Evolutionary conservation across 2,113 vertebrate species (phyloP).

Genomic region (Cnemophilus loriae): DNA sequence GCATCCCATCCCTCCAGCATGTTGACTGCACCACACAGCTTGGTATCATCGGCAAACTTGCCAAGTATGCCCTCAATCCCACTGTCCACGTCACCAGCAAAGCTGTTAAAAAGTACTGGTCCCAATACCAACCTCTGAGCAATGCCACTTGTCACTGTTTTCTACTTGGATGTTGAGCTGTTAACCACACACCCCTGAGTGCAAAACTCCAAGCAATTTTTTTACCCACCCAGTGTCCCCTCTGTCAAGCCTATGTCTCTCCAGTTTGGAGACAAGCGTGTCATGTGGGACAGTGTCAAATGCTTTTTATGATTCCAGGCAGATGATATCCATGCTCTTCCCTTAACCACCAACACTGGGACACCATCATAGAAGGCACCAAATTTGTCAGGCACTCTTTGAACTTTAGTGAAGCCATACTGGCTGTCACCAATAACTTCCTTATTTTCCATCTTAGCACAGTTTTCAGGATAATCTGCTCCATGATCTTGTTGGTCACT

Average conservation of each 20-base stretch:
- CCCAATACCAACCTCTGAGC: not conserved
- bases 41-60: not conserved
- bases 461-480: not conserved
- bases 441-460: not conserved
- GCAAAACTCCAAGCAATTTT: not conserved
- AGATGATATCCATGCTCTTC: not conserved
- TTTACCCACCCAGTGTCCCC: not conserved
- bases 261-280: not conserved
- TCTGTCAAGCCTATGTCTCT: not conserved
- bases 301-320: not conserved
- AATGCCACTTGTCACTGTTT: not conserved
- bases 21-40: not conserved
- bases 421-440: not conserved
- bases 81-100: rapidly evolving
- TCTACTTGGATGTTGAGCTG: not conserved
- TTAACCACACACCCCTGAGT: not conserved
- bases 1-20: not conserved
- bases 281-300: not conserved
- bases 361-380: not conserved
- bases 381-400: not conserved
- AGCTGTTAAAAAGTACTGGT: not conserved
- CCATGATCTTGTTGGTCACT: not conserved
- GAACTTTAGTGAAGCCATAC: not conserved
- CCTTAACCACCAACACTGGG: not conserved
- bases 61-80: not conserved